phyloP scores from a whole-genome alignment of 2,888 invertebrate genomes.

The Parnassius smintheus region DNA sequence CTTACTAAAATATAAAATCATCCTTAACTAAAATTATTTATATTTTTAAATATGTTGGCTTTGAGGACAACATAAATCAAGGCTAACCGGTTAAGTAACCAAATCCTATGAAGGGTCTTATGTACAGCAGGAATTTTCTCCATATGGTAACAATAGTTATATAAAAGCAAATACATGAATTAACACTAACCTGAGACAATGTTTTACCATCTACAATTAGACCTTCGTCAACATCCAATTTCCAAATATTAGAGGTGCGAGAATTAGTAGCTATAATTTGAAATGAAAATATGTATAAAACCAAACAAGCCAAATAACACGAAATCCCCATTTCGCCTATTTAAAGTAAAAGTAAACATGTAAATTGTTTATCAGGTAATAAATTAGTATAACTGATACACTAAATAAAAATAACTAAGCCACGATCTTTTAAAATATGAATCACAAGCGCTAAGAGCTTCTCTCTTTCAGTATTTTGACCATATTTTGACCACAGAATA shows the following conservation, averaged over 20 bases:
- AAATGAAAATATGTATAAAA: slow-evolving; percentile 86
- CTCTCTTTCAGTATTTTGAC: slow-evolving; percentile 48
- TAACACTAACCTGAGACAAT: slow-evolving; percentile 74
- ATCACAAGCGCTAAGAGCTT: slow-evolving; percentile 44
- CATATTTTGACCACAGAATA: too few species aligned
- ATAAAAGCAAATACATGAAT: slow-evolving; percentile 52
- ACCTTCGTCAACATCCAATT: slow-evolving; percentile 87
- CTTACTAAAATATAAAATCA: too few species aligned
- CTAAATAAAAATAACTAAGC: slow-evolving; percentile 44
- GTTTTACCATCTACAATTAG: slow-evolving; percentile 85
- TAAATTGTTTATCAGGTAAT: slow-evolving; percentile 44
- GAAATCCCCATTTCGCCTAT: slow-evolving; percentile 77
- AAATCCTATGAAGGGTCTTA: slow-evolving; percentile 22
- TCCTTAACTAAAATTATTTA: background rate
- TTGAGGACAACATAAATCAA: slow-evolving; percentile 18
- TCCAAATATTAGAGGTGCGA: slow-evolving; percentile 91
- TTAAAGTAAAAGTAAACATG: slow-evolving; percentile 55
- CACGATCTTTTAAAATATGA: slow-evolving; percentile 52
- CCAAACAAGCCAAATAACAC: slow-evolving; percentile 82
- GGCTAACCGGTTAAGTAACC: slow-evolving; percentile 28
- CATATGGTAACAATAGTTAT: slow-evolving; percentile 51
- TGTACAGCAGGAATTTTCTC: slow-evolving; percentile 17
- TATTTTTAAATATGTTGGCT: slow-evolving; percentile 3
- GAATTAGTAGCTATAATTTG: slow-evolving; percentile 89
- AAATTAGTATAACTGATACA: slow-evolving; percentile 47